These are phyloP conservation scores for Otocyon megalotis DNA, from an alignment of 2,113 vertebrate species.

Conservation along the genomic window DNA sequence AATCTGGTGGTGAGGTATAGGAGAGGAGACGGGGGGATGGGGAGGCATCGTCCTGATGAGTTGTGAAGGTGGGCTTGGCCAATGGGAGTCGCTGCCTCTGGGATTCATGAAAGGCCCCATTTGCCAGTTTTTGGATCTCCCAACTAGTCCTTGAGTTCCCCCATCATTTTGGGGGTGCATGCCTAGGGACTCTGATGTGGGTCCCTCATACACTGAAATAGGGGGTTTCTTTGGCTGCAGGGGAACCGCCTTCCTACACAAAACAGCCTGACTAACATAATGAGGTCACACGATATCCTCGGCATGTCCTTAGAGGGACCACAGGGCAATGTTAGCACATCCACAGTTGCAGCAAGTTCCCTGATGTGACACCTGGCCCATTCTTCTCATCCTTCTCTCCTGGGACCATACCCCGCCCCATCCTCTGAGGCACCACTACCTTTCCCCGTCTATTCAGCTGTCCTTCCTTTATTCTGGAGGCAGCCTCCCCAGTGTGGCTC, in stretches of 20 bases:
- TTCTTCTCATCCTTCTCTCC: neutral
- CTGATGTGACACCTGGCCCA: neutral
- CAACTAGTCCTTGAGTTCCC: neutral
- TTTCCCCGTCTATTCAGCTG: neutral
- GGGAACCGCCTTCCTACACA: neutral
- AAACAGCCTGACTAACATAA: neutral
- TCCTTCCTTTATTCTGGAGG: neutral
- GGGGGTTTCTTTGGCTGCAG: neutral
- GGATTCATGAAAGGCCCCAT: neutral
- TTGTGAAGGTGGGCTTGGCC: neutral
- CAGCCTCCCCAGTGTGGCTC: neutral
- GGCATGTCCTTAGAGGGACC: neutral
- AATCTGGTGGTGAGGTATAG: neutral
- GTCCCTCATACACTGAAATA: neutral
- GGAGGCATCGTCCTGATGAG: accelerated
- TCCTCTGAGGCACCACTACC: accelerated
- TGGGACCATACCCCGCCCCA: neutral
- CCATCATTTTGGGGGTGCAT: neutral
- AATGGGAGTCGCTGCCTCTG: neutral
- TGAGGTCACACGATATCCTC: accelerated
- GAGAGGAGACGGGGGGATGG: neutral
- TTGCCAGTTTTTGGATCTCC: neutral
- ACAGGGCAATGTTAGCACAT: neutral
- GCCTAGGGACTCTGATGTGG: neutral
- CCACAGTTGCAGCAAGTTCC: neutral